A percentile compares a stretch with the other conserved stretches of the same genome.
Evolutionary conservation across 2,888 invertebrate species (phyloP).

Genomic region (Watsonalla binaria): DNA sequence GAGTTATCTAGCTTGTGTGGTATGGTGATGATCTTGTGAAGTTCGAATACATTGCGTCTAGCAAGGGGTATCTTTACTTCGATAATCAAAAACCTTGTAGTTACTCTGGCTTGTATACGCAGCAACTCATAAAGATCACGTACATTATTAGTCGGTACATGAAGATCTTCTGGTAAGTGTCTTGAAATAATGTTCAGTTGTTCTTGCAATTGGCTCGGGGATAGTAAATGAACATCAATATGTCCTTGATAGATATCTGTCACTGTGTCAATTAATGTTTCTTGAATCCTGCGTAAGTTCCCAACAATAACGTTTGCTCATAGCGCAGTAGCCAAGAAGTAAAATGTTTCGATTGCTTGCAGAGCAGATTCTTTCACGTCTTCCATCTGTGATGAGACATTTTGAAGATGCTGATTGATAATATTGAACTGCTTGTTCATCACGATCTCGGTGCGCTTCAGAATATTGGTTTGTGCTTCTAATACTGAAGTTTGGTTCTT

Average conservation of each 20-base stretch:
- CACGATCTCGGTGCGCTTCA: slow-evolving; percentile 2
- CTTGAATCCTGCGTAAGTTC: neutral
- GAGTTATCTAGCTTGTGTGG: no score
- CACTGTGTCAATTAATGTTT: neutral
- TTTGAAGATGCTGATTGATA: slow-evolving; percentile 1
- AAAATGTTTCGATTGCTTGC: neutral
- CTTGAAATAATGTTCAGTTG: slow-evolving; percentile 5
- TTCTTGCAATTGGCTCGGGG: slow-evolving; percentile 1
- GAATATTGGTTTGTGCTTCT: slow-evolving; percentile 8
- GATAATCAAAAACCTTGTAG: neutral
- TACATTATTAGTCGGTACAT: slow-evolving; percentile 1
- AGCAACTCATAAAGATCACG: neutral
- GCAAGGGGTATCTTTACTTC: neutral
- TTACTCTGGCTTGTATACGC: neutral
- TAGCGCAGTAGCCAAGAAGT: neutral
- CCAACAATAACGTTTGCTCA: neutral
- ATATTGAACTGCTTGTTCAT: slow-evolving; percentile 4
- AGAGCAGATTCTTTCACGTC: neutral
- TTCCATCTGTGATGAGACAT: no score
- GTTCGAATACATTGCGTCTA: no score
- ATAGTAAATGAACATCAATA: slow-evolving; percentile 4
- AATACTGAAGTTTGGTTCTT: slow-evolving; percentile 8
- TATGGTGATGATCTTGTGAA: no score
- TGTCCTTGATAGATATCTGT: slow-evolving; percentile 5
- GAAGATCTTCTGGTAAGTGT: slow-evolving; percentile 4